Conservation (phyloP, 1,140 invertebrate genomes). For the Caenorhabditis latens region DNA sequence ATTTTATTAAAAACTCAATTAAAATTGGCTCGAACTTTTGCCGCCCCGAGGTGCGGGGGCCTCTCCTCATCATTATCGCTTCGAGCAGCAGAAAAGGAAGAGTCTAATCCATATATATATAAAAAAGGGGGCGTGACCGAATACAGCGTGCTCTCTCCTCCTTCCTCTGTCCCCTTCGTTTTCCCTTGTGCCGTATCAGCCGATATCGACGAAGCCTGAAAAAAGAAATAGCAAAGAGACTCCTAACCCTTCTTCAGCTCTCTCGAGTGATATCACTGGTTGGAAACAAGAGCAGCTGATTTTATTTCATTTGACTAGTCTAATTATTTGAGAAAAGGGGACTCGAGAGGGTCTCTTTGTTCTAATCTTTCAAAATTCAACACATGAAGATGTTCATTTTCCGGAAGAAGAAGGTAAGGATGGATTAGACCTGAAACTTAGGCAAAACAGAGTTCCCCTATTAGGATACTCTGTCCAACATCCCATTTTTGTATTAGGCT, state of each 20-base stretch:
- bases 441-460: too few species aligned
- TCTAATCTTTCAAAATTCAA: slow-evolving; percentile 30
- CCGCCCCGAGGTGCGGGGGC: slow-evolving; percentile 6
- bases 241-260: not conserved
- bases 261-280: slow-evolving; percentile 38
- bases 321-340: not conserved
- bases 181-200: not conserved
- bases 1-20: slow-evolving; percentile 55
- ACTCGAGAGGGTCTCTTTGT: not conserved
- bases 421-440: too few species aligned
- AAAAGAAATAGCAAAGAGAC: not conserved
- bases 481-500: too few species aligned
- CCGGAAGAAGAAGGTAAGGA: slow-evolving; percentile 44
- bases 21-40: slow-evolving; percentile 38
- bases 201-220: not conserved
- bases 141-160: not conserved
- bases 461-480: not conserved
- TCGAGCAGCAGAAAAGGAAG: not conserved
- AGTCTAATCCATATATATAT: slow-evolving; percentile 31
- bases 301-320: slow-evolving; percentile 5
- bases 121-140: not conserved
- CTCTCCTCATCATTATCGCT: not conserved
- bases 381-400: slow-evolving; percentile 53
- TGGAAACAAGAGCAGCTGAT: not conserved
- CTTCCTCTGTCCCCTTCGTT: not conserved